A percentile compares a stretch with the other conserved stretches of the same genome.
Evolutionary conservation across 2,888 invertebrate genomes (phyloP).

Genomic region (Tanaodytes sp.): DNA sequence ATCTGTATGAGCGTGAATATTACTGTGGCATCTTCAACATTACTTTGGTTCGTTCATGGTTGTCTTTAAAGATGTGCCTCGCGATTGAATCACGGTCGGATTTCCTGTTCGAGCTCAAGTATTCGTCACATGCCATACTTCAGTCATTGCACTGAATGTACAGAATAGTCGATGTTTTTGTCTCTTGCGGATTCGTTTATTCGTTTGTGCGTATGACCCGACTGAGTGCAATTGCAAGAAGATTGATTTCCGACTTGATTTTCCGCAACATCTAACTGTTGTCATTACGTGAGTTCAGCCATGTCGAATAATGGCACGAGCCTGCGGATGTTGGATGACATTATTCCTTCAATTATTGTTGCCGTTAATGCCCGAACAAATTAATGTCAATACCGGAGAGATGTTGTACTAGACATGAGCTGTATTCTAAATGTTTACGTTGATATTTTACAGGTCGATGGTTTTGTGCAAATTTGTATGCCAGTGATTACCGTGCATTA

Average conservation of each 20-base stretch:
- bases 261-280: conserved; percentile 42
- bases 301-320: conserved; percentile 39
- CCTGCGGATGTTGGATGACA: conserved; percentile 43
- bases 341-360: conserved; percentile 55
- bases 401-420: conserved; percentile 51
- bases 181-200: no score
- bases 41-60: no score
- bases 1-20: conserved; percentile 30
- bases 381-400: conserved; percentile 48
- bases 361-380: conserved; percentile 50
- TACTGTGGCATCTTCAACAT: conserved; percentile 9
- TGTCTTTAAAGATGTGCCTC: conserved; percentile 44
- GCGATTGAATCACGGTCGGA: conserved; percentile 30
- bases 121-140: not conserved
- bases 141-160: no score
- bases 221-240: no score
- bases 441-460: conserved; percentile 19
- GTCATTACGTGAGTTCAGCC: conserved; percentile 41
- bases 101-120: conserved; percentile 19
- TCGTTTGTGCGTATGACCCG: no score
- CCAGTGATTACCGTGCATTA: no score
- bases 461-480: no score
- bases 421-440: conserved; percentile 33
- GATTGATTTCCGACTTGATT: conserved; percentile 12
- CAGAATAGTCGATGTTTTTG: no score